Percentiles rank a stretch among this genome's conserved stretches.
phyloP scores from a whole-genome alignment of 2,888 invertebrate genomes.

The Ochropleura plecta region DNA sequence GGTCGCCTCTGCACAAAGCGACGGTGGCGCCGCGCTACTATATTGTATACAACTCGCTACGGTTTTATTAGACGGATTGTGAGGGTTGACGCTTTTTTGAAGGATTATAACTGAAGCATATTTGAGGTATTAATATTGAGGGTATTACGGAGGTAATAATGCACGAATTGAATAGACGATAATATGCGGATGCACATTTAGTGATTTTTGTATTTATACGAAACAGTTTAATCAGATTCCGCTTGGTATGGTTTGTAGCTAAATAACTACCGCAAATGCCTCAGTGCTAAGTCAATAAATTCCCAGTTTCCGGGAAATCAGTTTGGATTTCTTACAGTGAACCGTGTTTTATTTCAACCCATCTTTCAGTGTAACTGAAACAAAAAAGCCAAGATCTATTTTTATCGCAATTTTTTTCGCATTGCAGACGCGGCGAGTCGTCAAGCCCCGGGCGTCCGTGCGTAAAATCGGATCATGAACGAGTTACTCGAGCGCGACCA shows the following conservation, averaged over 20 bases:
- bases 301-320: not conserved
- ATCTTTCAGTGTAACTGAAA: conserved; percentile 45
- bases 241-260: not conserved
- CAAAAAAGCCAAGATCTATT: conserved; percentile 50
- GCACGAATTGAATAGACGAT: conserved; percentile 59
- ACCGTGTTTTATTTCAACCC: conserved; percentile 15
- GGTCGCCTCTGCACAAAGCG: conserved; percentile 88
- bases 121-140: conserved; percentile 65
- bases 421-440: conserved; percentile 62
- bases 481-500: conserved; percentile 73
- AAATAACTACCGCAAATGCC: not conserved
- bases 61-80: conserved; percentile 84
- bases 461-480: conserved; percentile 80
- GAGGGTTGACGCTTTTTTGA: conserved; percentile 79
- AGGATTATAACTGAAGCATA: conserved; percentile 73
- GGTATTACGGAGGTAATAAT: conserved; percentile 62
- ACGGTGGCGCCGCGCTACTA: conserved; percentile 78
- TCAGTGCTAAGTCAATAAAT: conserved; percentile 5
- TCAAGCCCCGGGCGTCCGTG: conserved; percentile 66
- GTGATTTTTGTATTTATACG: conserved; percentile 52
- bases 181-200: conserved; percentile 59
- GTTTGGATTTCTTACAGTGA: conserved; percentile 7
- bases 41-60: conserved; percentile 75
- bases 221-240: conserved; percentile 23
- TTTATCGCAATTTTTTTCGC: conserved; percentile 55